phyloP scores from a whole-genome alignment of 2,797 vertebrate genomes.

The Odontamblyopus lacepedii region DNA sequence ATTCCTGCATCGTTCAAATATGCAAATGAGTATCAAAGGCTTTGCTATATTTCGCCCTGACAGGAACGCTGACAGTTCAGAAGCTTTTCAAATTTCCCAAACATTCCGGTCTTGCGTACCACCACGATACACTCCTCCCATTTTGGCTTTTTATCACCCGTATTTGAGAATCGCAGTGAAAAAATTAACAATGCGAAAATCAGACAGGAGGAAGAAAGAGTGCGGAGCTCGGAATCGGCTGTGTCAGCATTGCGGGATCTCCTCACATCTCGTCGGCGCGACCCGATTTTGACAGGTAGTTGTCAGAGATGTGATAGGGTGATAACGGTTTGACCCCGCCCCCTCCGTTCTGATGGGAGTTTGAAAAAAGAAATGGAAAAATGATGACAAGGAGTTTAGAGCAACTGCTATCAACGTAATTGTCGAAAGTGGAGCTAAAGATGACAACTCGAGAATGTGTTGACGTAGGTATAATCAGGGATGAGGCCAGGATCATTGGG shows the following conservation, averaged over 20 bases:
- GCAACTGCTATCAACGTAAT: constrained; percentile 71
- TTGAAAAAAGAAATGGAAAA: constrained; percentile 26
- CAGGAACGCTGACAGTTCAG: constrained; percentile 97
- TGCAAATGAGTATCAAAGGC: constrained; percentile 64
- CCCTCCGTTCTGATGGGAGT: constrained; percentile 43
- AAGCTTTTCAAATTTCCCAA: constrained; percentile 79
- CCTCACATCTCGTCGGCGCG: constrained; percentile 56
- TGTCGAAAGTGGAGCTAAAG: constrained; percentile 60
- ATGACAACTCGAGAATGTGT: constrained; percentile 72
- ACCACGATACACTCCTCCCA: constrained; percentile 28
- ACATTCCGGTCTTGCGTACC: constrained; percentile 56
- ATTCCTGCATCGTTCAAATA: constrained; percentile 75
- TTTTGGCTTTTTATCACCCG: constrained; percentile 77
- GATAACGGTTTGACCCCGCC: constrained; percentile 80
- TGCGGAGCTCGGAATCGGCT: constrained; percentile 60
- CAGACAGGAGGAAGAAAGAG: constrained; percentile 60
- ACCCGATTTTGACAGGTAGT: constrained; percentile 89
- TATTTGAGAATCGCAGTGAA: constrained; percentile 83
- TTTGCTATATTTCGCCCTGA: constrained; percentile 73
- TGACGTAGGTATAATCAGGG: constrained; percentile 71
- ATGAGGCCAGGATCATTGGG: constrained; percentile 61
- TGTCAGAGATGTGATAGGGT: constrained; percentile 80
- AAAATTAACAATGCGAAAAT: constrained; percentile 86
- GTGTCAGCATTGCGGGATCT: constrained; percentile 72
- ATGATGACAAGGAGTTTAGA: constrained; percentile 65